Conservation (phyloP, 2,113 vertebrate genomes). For the Zosterops pallidus region DNA sequence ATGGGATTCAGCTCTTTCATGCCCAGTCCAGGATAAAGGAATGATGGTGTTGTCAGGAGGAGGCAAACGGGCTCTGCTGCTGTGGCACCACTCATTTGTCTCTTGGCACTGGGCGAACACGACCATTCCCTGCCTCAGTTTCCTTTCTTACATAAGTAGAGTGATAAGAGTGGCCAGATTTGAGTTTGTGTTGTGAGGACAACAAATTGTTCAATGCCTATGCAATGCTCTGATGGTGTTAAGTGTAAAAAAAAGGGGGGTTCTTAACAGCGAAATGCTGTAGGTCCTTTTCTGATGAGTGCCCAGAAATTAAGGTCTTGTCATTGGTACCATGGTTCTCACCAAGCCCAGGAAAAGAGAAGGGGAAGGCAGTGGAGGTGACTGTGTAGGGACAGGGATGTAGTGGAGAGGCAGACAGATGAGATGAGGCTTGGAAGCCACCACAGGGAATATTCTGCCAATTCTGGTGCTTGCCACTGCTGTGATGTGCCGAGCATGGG, state of each 20-base stretch:
- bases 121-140: neutral
- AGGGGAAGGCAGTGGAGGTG: neutral
- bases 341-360: neutral
- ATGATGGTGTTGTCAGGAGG: neutral
- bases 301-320: neutral
- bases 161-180: neutral
- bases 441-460: neutral
- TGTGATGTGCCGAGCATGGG: neutral
- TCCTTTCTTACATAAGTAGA: neutral
- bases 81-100: fast-evolving
- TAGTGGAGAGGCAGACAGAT: neutral
- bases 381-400: neutral
- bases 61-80: neutral
- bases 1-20: neutral
- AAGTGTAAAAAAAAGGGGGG: neutral
- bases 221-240: neutral
- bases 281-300: neutral
- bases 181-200: neutral
- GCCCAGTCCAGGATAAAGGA: neutral
- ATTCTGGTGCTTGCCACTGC: neutral
- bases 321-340: neutral
- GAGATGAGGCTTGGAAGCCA: neutral
- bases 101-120: fast-evolving
- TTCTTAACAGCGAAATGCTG: neutral
- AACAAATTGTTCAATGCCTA: neutral